A percentile compares a stretch with the other conserved stretches of the same genome.
These are phyloP conservation scores for Drosophila lini DNA, from an alignment of 1,140 invertebrate species.

Conservation along the genomic window DNA sequence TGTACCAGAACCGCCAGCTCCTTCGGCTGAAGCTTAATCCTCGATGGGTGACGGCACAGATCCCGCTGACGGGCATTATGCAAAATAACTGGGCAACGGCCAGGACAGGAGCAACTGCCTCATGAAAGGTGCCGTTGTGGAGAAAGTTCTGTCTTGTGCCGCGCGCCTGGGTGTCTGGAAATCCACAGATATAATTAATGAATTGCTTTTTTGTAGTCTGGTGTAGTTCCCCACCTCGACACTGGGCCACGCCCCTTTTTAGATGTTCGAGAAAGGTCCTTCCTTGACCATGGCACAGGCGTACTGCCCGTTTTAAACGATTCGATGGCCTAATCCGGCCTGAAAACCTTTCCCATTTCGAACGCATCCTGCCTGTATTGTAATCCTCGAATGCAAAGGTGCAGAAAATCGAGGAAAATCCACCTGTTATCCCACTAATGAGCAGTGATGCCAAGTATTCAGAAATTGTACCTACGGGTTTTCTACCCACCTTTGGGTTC, in stretches of 20 bases:
- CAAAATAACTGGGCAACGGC: constrained; percentile 78
- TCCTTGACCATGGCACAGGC: background rate
- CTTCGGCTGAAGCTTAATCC: constrained; percentile 60
- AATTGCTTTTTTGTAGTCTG: background rate
- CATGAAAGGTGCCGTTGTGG: constrained; percentile 70
- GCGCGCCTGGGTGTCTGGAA: constrained; percentile 15
- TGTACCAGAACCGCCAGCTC: constrained; percentile 66
- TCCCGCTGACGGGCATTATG: constrained; percentile 78
- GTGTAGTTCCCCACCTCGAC: background rate
- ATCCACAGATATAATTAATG: no score
- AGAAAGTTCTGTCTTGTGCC: constrained; percentile 33
- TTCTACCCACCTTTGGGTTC: no score
- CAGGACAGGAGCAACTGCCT: constrained; percentile 72
- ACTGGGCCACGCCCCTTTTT: background rate
- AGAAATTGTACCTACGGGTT: background rate
- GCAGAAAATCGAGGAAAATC: background rate
- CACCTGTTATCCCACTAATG: background rate
- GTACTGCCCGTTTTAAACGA: background rate
- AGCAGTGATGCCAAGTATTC: constrained; percentile 1
- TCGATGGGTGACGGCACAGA: constrained; percentile 24
- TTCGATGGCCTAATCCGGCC: background rate
- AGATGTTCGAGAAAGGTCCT: background rate
- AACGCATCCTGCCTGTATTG: background rate
- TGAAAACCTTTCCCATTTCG: background rate
- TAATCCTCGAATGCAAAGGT: background rate